phyloP scores from a whole-genome alignment of 1,140 invertebrate genomes.

The Pachyrhynchus sulphureomaculatus region DNA sequence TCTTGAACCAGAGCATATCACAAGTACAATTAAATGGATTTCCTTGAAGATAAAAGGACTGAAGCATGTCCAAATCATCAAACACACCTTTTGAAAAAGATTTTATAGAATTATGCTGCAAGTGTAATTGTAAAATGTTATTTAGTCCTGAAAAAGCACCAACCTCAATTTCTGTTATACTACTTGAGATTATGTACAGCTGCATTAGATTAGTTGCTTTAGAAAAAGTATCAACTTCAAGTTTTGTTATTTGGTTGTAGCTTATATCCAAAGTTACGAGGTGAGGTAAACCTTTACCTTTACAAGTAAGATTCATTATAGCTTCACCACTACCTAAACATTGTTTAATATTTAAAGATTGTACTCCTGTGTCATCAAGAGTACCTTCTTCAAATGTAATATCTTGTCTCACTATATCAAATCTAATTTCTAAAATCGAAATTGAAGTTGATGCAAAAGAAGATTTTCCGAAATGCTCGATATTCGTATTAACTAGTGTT shows the following conservation, averaged over 20 bases:
- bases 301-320: neutral
- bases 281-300: neutral
- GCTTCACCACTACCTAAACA: neutral
- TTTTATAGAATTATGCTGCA: neutral
- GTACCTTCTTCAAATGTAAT: slow-evolving; percentile 1
- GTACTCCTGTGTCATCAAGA: neutral
- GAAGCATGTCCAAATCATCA: neutral
- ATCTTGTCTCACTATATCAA: neutral
- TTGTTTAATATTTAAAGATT: neutral
- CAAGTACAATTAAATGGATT: slow-evolving; percentile 28
- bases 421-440: neutral
- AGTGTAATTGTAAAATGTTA: neutral
- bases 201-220: neutral
- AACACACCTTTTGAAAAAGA: slow-evolving; percentile 3
- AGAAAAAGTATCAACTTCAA: neutral
- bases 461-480: neutral
- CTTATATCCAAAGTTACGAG: slow-evolving; percentile 1
- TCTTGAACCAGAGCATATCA: slow-evolving; percentile 28
- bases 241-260: neutral
- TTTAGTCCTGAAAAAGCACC: neutral
- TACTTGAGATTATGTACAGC: neutral
- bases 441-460: neutral
- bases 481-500: neutral
- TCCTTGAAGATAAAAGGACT: neutral
- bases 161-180: neutral